Percentiles rank a stretch among this genome's conserved stretches.
Conservation (phyloP, 2,888 invertebrate species). For the Cryptocheilus praepositus region DNA sequence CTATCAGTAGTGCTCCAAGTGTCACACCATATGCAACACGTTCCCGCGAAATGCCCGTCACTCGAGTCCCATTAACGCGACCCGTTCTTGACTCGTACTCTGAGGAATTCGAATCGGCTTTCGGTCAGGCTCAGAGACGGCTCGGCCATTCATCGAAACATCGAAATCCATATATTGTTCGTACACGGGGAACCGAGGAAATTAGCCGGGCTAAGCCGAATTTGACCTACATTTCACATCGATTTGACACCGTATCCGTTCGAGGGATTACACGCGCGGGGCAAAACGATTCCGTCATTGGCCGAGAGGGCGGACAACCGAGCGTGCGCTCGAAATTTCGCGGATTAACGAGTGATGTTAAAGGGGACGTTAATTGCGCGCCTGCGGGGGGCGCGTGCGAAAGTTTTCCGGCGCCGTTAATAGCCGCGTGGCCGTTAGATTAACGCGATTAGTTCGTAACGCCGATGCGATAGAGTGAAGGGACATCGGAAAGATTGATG, state of each 20-base stretch:
- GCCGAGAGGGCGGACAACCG: neutral
- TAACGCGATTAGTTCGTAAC: neutral
- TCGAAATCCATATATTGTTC: constrained; percentile 29
- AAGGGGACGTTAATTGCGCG: no score
- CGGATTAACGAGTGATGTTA: no score
- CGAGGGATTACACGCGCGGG: constrained; percentile 6
- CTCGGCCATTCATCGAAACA: constrained; percentile 1
- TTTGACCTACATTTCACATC: constrained; percentile 56
- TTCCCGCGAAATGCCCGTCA: no score
- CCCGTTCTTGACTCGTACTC: neutral
- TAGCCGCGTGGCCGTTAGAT: neutral
- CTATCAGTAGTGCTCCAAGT: no score
- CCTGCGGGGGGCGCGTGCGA: no score
- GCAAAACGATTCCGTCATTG: constrained; percentile 5
- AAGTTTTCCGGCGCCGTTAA: no score
- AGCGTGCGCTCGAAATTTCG: neutral
- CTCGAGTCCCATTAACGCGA: neutral
- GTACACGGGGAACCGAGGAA: constrained; percentile 46
- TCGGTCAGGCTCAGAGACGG: neutral
- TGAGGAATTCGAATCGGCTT: neutral
- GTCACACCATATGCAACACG: no score
- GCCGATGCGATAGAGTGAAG: no score
- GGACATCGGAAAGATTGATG: no score
- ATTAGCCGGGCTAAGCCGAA: constrained; percentile 55
- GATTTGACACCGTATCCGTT: constrained; percentile 43